A percentile compares a stretch with the other conserved stretches of the same genome.
Conservation (phyloP, 92 coral and sea anemone species). For the Plumapathes pennacea region DNA sequence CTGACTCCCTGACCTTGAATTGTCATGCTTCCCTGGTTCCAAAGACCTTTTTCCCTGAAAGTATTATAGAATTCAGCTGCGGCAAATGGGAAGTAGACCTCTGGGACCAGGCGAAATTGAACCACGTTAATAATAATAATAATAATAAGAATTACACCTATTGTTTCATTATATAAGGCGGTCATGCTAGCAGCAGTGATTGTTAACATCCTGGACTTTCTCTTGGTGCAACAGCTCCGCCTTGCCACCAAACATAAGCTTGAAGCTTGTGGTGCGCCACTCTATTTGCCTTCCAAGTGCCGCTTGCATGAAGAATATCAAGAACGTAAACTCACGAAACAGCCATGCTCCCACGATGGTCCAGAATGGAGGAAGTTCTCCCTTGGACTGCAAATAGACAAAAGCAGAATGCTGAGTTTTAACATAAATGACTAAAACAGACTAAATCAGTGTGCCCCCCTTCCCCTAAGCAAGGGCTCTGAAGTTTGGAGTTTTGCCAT, state of each 20-base stretch:
- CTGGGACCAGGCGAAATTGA: too few species aligned
- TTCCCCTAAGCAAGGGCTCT: too few species aligned
- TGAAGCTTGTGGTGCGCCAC: constrained; percentile 90
- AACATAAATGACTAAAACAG: background rate
- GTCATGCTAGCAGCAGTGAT: constrained; percentile 52
- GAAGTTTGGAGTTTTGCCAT: too few species aligned
- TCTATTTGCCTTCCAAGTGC: constrained; percentile 89
- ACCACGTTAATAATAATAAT: too few species aligned
- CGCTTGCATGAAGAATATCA: constrained; percentile 85
- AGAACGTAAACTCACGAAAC: constrained; percentile 79
- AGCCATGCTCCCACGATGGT: constrained; percentile 80
- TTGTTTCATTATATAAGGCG: background rate
- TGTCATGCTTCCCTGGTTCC: too few species aligned
- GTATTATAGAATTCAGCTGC: too few species aligned
- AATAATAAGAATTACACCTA: background rate
- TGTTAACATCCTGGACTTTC: constrained; percentile 49
- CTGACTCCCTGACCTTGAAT: too few species aligned
- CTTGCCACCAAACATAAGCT: constrained; percentile 86
- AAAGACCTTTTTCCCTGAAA: too few species aligned
- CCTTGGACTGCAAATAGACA: constrained; percentile 51
- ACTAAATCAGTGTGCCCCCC: too few species aligned
- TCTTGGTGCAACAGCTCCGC: constrained; percentile 88
- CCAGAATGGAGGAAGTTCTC: constrained; percentile 76
- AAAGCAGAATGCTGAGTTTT: background rate
- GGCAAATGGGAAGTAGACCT: too few species aligned